Evolutionary conservation across 1,140 invertebrate genomes (phyloP), one percentile per base, ranked within the genome.

Genomic region (Pogonomyrmex barbatus): DNA sequence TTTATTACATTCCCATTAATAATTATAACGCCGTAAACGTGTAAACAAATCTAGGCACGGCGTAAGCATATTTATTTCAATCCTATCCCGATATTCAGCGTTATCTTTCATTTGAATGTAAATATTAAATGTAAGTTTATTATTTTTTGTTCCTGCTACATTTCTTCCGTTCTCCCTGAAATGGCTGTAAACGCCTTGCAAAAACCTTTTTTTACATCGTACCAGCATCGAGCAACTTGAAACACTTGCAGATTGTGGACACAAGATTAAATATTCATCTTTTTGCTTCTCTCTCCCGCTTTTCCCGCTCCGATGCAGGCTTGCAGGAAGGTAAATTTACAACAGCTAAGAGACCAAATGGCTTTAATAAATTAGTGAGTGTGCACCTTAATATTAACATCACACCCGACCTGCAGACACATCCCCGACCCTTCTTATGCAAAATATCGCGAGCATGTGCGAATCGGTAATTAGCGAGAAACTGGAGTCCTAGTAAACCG

Each of bases 21-120:
- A 79, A 78, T 78, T 2, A n/a, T 10, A n/a, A 50, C 60, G 76
- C 45, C 76, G 76, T 79, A 79, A 67, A 79, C 12, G 50, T 58
- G 33, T 79, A 52, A 79, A 79, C 12, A 45, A 78, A 50, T 39
- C 58, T 39, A 79, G 36, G 76, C 76, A 79, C 76, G 76, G 76
- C 76, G 76, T 79, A 52, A 78, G 5, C 45, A 42, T 63, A 5
- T 67, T 79, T 39, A 39, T 79, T 67, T 79, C 14, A 52, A 78
- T 0, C 39, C 17, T 4, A 1, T 9, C 30, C n/a, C 30, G 65
- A 33, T 24, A 24, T 60, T 60, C 5, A 33, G 30, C 12, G n/a
- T 39, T 75, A 75, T 56, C 12, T 6, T 76, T 12, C 17, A 54
- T 8, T 45, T 33, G 39, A 24, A 33, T 3, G 24, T 45, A 60